Conservation (phyloP, 2,113 vertebrate species). For the Anguilla rostrata region DNA sequence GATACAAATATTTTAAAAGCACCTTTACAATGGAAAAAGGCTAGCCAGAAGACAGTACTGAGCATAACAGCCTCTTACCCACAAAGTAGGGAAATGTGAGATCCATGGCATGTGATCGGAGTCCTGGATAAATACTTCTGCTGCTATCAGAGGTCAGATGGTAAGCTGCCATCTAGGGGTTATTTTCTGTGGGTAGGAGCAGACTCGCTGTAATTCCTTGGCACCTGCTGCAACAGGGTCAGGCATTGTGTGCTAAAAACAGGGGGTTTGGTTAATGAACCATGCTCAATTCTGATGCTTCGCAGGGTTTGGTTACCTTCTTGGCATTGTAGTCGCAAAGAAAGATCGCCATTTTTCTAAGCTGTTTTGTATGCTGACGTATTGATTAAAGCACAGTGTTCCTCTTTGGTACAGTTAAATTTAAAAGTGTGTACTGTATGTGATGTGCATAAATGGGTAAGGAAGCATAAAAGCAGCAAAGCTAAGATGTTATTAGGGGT, state of each 20-base stretch:
- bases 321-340: background rate
- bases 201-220: constrained; percentile 16
- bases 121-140: background rate
- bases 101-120: background rate
- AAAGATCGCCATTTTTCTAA: background rate
- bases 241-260: background rate
- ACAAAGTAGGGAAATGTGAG: background rate
- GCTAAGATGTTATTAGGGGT: background rate
- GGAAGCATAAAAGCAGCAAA: background rate
- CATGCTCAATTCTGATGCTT: background rate
- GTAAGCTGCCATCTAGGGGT: background rate
- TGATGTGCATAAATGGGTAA: background rate
- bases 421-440: background rate
- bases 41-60: background rate
- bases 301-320: background rate
- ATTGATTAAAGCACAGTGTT: background rate
- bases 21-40: background rate
- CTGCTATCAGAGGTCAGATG: background rate
- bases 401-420: background rate
- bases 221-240: background rate
- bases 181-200: background rate
- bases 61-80: background rate
- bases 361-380: background rate
- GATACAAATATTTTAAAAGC: background rate
- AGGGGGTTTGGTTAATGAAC: background rate